Evolutionary conservation across 2,888 invertebrate species (phyloP).

Genomic region (Tuberolachnus salignus): DNA sequence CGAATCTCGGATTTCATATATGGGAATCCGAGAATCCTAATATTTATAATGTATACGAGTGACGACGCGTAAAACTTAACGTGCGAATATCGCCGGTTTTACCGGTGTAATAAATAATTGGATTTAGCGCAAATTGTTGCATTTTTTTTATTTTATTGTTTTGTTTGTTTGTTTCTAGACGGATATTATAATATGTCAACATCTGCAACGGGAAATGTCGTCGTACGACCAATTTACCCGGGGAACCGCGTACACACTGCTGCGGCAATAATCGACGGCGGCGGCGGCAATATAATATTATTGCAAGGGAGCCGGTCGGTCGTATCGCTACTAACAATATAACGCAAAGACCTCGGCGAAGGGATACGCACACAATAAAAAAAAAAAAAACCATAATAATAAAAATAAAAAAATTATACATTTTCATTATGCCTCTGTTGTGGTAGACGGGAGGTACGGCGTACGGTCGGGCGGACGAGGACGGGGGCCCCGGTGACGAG

Average conservation of each 20-base stretch:
- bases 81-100: neutral
- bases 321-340: conserved; percentile 30
- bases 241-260: neutral
- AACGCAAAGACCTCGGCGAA: conserved; percentile 14
- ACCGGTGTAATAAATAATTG: neutral
- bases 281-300: no score
- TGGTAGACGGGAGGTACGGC: neutral
- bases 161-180: no score
- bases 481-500: no score
- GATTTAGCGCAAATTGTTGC: neutral
- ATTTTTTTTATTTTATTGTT: no score
- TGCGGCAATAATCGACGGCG: conserved; percentile 10
- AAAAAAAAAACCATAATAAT: conserved; percentile 3
- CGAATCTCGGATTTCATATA: no score
- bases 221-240: neutral
- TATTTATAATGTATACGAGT: no score
- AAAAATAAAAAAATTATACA: conserved; percentile 27
- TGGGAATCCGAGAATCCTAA: no score
- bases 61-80: no score
- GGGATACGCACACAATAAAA: conserved; percentile 40
- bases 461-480: neutral
- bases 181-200: no score
- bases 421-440: conserved; percentile 36
- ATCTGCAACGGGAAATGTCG: conserved; percentile 1
- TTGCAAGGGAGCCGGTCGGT: conserved; percentile 7